These are phyloP conservation scores for Aix galericulata DNA, from an alignment of 2,113 vertebrate species.

Conservation along the genomic window DNA sequence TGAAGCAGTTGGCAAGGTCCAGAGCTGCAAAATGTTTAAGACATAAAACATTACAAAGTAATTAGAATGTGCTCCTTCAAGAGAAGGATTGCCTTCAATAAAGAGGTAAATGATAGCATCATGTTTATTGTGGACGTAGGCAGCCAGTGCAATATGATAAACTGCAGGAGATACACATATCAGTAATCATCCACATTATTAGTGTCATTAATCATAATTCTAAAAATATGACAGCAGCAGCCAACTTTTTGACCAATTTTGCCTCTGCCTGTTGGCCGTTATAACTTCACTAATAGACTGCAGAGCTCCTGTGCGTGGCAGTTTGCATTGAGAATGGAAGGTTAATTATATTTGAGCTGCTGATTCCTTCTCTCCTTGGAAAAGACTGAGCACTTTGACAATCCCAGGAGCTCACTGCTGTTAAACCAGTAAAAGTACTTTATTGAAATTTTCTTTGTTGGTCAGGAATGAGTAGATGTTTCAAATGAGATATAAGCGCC, in stretches of 20 bases:
- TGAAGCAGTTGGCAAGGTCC: constrained; percentile 84
- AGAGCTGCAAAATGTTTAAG: constrained; percentile 86
- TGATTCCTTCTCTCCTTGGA: constrained; percentile 84
- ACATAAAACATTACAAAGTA: constrained; percentile 90
- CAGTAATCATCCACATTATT: constrained; percentile 93
- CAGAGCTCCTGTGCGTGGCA: constrained; percentile 81
- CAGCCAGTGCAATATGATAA: constrained; percentile 89
- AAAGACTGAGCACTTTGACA: constrained; percentile 84
- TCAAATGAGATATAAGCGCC: constrained; percentile 78
- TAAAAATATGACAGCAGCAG: constrained; percentile 85
- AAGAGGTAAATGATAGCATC: constrained; percentile 89
- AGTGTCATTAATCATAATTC: constrained; percentile 93
- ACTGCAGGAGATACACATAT: constrained; percentile 86
- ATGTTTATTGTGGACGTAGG: constrained; percentile 90
- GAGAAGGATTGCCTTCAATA: constrained; percentile 86
- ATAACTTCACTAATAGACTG: constrained; percentile 84
- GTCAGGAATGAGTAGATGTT: constrained; percentile 87
- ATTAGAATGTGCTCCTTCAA: constrained; percentile 85
- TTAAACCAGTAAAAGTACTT: constrained; percentile 84
- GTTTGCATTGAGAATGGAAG: constrained; percentile 91
- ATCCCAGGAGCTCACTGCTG: constrained; percentile 80
- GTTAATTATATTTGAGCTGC: constrained; percentile 96
- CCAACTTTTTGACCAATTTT: constrained; percentile 86
- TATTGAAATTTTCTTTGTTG: constrained; percentile 89
- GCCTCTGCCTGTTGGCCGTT: constrained; percentile 84